These are phyloP conservation scores for Mimumesa dahlbomi DNA, from an alignment of 2,888 invertebrate species.

Conservation along the genomic window DNA sequence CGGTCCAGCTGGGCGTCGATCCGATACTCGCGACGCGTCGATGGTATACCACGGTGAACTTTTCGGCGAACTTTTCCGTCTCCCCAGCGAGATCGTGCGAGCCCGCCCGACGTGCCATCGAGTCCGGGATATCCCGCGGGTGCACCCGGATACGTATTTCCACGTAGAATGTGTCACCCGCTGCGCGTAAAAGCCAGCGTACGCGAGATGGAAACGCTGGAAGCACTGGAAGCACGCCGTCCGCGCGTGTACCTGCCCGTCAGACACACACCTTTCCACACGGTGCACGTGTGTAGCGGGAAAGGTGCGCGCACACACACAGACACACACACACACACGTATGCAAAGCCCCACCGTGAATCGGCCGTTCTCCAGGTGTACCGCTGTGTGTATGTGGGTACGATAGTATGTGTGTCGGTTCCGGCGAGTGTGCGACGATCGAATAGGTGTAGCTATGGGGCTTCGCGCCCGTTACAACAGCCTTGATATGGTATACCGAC, in stretches of 20 bases:
- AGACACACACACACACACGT: background rate
- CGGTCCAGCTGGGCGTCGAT: too few species aligned
- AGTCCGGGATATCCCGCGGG: too few species aligned
- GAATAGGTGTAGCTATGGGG: slow-evolving; percentile 18
- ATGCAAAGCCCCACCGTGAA: background rate
- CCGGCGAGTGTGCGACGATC: background rate
- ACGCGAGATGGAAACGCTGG: slow-evolving; percentile 5
- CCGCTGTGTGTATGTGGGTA: too few species aligned
- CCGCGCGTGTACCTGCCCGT: background rate
- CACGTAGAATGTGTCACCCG: too few species aligned
- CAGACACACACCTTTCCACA: slow-evolving; percentile 1
- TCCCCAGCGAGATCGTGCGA: too few species aligned
- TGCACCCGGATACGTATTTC: too few species aligned
- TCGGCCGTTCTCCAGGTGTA: background rate
- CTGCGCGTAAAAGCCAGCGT: too few species aligned
- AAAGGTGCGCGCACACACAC: slow-evolving; percentile 13
- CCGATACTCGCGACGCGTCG: too few species aligned
- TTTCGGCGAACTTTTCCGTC: too few species aligned
- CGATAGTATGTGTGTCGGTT: too few species aligned
- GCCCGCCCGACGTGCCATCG: too few species aligned
- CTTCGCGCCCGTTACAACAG: slow-evolving; percentile 13
- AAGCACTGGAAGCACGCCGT: slow-evolving; percentile 15
- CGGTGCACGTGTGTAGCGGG: slow-evolving; percentile 28
- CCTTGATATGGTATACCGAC: background rate
- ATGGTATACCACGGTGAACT: too few species aligned